These are phyloP conservation scores for Aporrectodea caliginosa DNA, from an alignment of 1,140 invertebrate genomes.

Conservation along the genomic window DNA sequence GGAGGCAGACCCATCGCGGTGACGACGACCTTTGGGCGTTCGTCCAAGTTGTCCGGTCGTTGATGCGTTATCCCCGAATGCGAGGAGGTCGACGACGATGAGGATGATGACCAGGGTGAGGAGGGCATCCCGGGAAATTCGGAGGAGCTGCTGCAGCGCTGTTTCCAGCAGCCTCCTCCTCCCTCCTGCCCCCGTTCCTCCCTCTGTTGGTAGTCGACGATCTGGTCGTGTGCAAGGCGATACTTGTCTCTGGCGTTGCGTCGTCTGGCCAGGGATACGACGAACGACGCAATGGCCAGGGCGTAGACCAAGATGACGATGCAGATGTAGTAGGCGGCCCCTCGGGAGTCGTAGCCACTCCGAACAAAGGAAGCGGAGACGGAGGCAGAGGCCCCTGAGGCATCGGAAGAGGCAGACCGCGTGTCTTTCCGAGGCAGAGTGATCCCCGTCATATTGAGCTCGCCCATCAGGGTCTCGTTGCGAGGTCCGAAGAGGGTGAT, in stretches of 20 bases:
- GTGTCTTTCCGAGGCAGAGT: not conserved
- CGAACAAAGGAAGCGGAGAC: not conserved
- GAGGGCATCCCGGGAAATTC: too few species aligned
- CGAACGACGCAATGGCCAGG: constrained; percentile 11
- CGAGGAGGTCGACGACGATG: too few species aligned
- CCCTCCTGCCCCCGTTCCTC: too few species aligned
- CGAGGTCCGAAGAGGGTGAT: not conserved
- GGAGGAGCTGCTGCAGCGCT: too few species aligned
- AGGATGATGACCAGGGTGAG: too few species aligned
- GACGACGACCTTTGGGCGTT: too few species aligned
- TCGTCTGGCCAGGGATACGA: constrained; percentile 17
- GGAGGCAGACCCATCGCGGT: not conserved
- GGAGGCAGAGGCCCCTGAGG: too few species aligned
- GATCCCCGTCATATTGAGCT: not conserved
- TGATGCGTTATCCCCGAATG: too few species aligned
- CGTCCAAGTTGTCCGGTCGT: too few species aligned
- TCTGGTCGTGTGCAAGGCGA: not conserved
- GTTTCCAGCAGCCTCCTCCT: too few species aligned
- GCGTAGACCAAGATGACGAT: constrained; percentile 20
- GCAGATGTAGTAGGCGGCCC: constrained; percentile 22
- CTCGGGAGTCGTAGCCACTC: constrained; percentile 10
- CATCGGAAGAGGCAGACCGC: not conserved
- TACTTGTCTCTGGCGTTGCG: not conserved
- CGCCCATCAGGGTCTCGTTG: not conserved
- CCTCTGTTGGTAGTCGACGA: too few species aligned